phyloP scores from a whole-genome alignment of 2,113 vertebrate species.

The Empidonax traillii region DNA sequence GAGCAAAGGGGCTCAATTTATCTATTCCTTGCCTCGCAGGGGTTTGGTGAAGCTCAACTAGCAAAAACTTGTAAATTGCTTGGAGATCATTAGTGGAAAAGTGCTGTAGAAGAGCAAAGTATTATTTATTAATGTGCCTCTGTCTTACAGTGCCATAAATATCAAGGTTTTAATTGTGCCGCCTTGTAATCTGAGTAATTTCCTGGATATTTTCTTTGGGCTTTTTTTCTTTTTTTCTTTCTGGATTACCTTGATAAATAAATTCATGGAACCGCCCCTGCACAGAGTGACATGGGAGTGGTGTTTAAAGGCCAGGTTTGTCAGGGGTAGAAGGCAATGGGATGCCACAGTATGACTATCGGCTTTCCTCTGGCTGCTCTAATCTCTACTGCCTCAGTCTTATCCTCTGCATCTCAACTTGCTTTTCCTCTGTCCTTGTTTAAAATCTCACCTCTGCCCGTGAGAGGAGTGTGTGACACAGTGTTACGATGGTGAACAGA shows the following conservation, averaged over 20 bases:
- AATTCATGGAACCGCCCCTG: not conserved
- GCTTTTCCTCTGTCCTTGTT: not conserved
- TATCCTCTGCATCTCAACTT: slow-evolving; percentile 1
- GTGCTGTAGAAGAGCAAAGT: slow-evolving; percentile 42
- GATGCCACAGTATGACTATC: not conserved
- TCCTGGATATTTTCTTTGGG: not conserved
- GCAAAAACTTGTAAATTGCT: slow-evolving; percentile 51
- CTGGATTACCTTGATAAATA: slow-evolving; percentile 30
- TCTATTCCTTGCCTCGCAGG: slow-evolving; percentile 20
- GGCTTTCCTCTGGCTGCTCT: slow-evolving; percentile 1
- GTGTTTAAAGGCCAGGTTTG: not conserved
- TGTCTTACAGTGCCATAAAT: slow-evolving; percentile 51
- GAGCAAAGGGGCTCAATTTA: slow-evolving; percentile 6
- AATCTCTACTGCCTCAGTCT: not conserved
- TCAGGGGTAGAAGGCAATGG: not conserved
- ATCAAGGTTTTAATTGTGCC: slow-evolving; percentile 50
- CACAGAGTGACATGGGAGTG: not conserved
- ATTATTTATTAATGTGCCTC: slow-evolving; percentile 63
- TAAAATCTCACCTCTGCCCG: not conserved
- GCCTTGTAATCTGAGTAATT: slow-evolving; percentile 47
- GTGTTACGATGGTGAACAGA: not conserved
- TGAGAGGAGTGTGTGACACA: not conserved
- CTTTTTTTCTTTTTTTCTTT: not conserved
- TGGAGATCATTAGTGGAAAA: slow-evolving; percentile 47
- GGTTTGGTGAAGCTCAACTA: slow-evolving; percentile 25